Base-by-base conservation (phyloP, 2,797 vertebrate species). In the Phyllotis vaccarum region DNA sequence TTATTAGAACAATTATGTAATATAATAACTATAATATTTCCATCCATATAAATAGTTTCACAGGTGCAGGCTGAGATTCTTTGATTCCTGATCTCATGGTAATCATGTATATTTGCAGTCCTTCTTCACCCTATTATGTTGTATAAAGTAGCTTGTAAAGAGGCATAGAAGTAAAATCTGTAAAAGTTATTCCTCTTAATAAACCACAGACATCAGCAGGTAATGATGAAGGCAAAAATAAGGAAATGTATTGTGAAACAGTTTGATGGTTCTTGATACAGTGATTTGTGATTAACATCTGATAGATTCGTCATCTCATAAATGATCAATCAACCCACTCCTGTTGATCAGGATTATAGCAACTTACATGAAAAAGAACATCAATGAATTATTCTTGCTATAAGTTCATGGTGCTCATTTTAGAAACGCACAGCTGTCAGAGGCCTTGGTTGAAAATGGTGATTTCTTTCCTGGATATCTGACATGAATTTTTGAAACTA, bases 221-320 rank as follows among this genome's bases (percentile, higher is more conserved):
- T 16, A 85, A 82, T 58, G 52, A 80, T 93, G 34, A 89, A 52
- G 9, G 22, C 43, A 89, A 95, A 93, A 8, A 62, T 72, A 43
- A 91, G 68, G 74, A 74, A 93, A 46, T 52, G 9, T 40, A n/a
- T 96, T 90, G 91, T 70, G 56, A 87, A 82, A 40, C 86, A 21
- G 80, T 12, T 46, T 68, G 34, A 90, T 56, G 22, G 40, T 24
- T 89, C 34, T 37, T 8, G 91, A 78, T 46, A 54, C n/a, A 75
- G 68, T 29, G 92, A 5, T 13, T 78, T 92, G 3, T 87, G 86
- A 85, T 81, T 90, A 81, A 68, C 90, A 93, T 10, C 27, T 78
- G 16, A 91, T 90, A 22, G 89, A 86, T 80, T 95, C 86, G 72
- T 93, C 66, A 79, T 94, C 52, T 81, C 31, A 75, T 60, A 87